Evolutionary conservation across 2,888 invertebrate species (phyloP).

Genomic region (Thymelicus acteon): DNA sequence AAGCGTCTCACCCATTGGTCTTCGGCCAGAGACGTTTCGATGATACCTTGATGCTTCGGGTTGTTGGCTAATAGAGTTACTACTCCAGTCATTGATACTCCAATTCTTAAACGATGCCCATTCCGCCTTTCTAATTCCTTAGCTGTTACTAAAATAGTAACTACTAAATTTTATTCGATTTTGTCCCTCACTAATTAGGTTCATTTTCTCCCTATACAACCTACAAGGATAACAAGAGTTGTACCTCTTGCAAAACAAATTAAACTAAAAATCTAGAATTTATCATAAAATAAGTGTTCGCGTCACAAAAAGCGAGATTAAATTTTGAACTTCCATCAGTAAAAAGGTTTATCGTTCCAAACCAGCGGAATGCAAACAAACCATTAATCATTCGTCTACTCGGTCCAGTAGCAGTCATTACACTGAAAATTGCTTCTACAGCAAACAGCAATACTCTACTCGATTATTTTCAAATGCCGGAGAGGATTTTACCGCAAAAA

Average conservation of each 20-base stretch:
- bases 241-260: background rate
- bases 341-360: conserved; percentile 23
- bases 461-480: conserved; percentile 11
- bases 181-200: no score
- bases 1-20: no score
- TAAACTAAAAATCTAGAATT: background rate
- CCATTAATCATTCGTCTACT: conserved; percentile 22
- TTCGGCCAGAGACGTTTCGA: no score
- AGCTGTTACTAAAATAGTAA: no score
- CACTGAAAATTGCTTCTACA: conserved; percentile 23
- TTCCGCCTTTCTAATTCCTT: no score
- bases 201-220: no score
- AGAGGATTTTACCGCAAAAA: conserved; percentile 8
- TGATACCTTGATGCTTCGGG: no score
- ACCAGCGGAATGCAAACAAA: conserved; percentile 22
- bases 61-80: no score
- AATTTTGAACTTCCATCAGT: conserved; percentile 16
- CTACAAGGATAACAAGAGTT: no score
- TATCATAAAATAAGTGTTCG: background rate
- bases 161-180: no score
- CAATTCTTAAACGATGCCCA: no score
- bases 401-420: conserved; percentile 23
- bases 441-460: conserved; percentile 14
- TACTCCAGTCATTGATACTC: no score
- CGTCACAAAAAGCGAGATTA: conserved; percentile 4